phyloP scores from a whole-genome alignment of 1,140 invertebrate species.

The Sarcophaga bullata region DNA sequence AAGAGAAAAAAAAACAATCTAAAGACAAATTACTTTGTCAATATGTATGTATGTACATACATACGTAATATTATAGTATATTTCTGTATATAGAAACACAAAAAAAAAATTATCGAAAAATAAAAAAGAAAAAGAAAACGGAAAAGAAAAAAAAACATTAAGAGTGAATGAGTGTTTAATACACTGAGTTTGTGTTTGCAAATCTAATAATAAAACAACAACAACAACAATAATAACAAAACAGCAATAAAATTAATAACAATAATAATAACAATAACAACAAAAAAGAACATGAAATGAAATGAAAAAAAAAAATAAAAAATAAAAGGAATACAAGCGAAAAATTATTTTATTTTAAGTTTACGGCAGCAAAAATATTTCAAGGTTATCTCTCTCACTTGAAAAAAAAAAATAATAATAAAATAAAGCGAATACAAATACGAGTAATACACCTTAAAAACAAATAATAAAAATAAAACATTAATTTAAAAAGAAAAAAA shows the following conservation, averaged over 20 bases:
- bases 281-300: background rate
- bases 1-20: too few relatives aligned
- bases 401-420: background rate
- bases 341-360: constrained; percentile 4
- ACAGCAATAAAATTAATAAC: background rate
- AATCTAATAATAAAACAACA: background rate
- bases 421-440: constrained; percentile 4
- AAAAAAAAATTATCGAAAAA: too few relatives aligned
- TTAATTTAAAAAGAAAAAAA: background rate
- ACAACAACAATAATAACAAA: background rate
- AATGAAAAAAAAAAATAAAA: background rate
- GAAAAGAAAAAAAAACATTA: too few relatives aligned
- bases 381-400: constrained; percentile 28
- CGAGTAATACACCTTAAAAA: background rate
- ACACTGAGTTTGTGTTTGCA: background rate
- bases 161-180: background rate
- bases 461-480: constrained; percentile 21
- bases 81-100: too few relatives aligned
- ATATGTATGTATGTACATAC: too few relatives aligned
- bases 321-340: background rate
- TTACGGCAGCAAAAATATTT: constrained; percentile 37
- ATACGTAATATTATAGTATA: too few relatives aligned
- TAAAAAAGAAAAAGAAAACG: too few relatives aligned
- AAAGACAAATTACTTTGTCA: too few relatives aligned
- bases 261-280: background rate